Conservation (phyloP, 2,888 invertebrate species). For the Cetonia aurata region DNA sequence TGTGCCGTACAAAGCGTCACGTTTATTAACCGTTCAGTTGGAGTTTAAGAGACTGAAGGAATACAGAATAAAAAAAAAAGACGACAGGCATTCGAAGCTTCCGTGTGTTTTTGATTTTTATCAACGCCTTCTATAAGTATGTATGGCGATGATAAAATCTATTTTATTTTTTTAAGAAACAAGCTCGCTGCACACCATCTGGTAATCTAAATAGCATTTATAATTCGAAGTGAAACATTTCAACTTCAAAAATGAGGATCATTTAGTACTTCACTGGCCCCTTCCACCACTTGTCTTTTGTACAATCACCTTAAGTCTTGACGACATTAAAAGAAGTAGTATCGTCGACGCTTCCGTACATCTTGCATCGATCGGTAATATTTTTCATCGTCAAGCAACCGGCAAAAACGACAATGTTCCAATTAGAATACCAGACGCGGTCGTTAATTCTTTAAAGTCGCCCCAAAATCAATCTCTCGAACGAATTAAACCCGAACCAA, state of each 20-base stretch:
- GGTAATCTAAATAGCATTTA: not conserved
- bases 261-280: too few species aligned
- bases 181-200: too few species aligned
- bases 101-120: conserved; percentile 26
- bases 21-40: conserved; percentile 16
- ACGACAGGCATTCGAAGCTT: conserved; percentile 4
- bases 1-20: conserved; percentile 7
- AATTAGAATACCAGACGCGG: conserved; percentile 33
- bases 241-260: too few species aligned
- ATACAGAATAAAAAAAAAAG: not conserved
- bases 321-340: too few species aligned
- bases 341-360: not conserved
- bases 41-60: not conserved
- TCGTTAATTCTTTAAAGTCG: conserved; percentile 34
- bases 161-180: too few species aligned
- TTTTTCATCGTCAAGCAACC: not conserved
- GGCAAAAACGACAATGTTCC: conserved; percentile 19
- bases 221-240: too few species aligned
- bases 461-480: conserved; percentile 26
- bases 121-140: conserved; percentile 11
- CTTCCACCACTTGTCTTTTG: too few species aligned
- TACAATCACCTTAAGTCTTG: too few species aligned
- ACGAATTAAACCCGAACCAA: conserved; percentile 38
- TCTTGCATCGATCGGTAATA: not conserved
- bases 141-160: too few species aligned